A percentile compares a stretch with the other conserved stretches of the same genome.
These are phyloP conservation scores for Pseudoatta argentina DNA, from an alignment of 1,140 invertebrate species.

Conservation along the genomic window DNA sequence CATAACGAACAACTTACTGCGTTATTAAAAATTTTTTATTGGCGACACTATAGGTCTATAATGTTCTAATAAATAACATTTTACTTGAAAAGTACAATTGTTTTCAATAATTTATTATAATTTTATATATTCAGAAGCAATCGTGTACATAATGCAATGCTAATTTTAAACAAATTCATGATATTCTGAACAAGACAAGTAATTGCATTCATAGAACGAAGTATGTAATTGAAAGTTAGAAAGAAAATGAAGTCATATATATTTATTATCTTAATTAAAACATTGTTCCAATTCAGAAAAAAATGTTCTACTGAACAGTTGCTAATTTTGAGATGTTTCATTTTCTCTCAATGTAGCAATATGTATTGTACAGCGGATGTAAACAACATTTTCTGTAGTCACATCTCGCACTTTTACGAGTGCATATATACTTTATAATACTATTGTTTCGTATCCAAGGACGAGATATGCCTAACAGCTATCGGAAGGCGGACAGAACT, in stretches of 20 bases:
- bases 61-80: neutral
- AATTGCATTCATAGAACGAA: too few species aligned
- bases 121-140: too few species aligned
- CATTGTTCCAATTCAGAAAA: too few species aligned
- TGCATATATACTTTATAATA: neutral
- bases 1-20: neutral
- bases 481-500: slow-evolving; percentile 51
- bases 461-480: slow-evolving; percentile 13
- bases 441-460: slow-evolving; percentile 2
- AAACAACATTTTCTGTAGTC: slow-evolving; percentile 9
- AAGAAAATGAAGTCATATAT: too few species aligned
- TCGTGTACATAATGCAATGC: too few species aligned
- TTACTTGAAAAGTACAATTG: neutral
- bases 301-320: too few species aligned
- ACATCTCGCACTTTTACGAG: neutral
- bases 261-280: too few species aligned
- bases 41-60: too few species aligned
- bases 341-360: too few species aligned
- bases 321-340: too few species aligned
- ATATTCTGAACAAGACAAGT: neutral
- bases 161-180: neutral
- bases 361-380: neutral
- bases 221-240: too few species aligned
- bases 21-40: neutral
- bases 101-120: too few species aligned